Percentiles rank a stretch among this genome's conserved stretches.
Conservation (phyloP, 1,140 invertebrate genomes). For the Leptinotarsa texana region DNA sequence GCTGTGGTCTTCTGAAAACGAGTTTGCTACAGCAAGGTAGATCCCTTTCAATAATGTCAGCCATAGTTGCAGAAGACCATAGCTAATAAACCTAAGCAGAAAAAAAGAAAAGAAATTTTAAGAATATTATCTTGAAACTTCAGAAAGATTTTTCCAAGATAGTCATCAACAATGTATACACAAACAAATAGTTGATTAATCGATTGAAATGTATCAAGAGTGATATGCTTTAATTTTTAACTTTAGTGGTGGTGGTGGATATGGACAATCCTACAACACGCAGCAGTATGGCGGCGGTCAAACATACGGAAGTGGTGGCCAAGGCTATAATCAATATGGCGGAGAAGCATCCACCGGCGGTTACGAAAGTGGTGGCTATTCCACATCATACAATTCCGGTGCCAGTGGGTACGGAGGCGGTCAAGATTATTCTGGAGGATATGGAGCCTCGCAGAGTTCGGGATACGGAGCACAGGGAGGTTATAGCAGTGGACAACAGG, state of each 20-base stretch:
- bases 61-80: too few relatives aligned
- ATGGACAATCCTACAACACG: constrained; percentile 20
- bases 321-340: constrained; percentile 32
- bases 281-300: constrained; percentile 15
- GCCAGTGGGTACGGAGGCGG: constrained; percentile 19
- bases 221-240: neutral
- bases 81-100: too few relatives aligned
- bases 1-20: too few relatives aligned
- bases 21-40: too few relatives aligned
- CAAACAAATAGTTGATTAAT: too few relatives aligned
- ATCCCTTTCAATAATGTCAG: too few relatives aligned
- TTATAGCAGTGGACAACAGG: constrained; percentile 15
- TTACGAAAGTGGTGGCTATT: constrained; percentile 25
- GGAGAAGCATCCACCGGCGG: constrained; percentile 20
- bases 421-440: constrained; percentile 30
- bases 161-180: too few relatives aligned
- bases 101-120: too few relatives aligned
- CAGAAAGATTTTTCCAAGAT: too few relatives aligned
- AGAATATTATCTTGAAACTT: too few relatives aligned
- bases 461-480: constrained; percentile 27
- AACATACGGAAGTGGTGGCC: constrained; percentile 27
- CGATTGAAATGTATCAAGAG: too few relatives aligned
- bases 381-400: constrained; percentile 12
- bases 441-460: constrained; percentile 31
- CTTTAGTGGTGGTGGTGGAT: constrained; percentile 16